Percentiles rank a stretch among this genome's conserved stretches.
Conservation (phyloP, 2,888 invertebrate species). For the Metopia argyrocephala region DNA sequence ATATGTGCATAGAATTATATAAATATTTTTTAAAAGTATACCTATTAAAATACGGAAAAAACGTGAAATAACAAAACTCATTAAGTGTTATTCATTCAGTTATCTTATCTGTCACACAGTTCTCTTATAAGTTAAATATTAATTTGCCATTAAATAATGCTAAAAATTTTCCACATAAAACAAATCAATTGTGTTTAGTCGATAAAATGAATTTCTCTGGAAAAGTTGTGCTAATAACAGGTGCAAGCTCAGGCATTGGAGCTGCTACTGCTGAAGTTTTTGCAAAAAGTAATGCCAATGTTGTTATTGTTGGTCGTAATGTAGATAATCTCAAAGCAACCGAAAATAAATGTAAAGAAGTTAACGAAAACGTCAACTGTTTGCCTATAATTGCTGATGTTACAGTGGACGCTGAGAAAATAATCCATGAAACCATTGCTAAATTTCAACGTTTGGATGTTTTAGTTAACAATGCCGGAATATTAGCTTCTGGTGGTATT, state of each 20-base stretch:
- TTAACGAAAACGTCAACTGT: constrained; percentile 78
- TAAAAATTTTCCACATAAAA: neutral
- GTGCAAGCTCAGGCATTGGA: constrained; percentile 88
- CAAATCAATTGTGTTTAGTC: constrained; percentile 24
- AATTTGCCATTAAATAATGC: neutral
- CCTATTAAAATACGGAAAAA: neutral
- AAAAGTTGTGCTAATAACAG: constrained; percentile 82
- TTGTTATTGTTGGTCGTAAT: constrained; percentile 85
- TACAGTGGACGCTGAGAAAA: constrained; percentile 82
- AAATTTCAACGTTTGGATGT: constrained; percentile 85
- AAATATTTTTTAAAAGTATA: too few species aligned
- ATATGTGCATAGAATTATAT: too few species aligned
- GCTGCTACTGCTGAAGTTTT: constrained; percentile 84
- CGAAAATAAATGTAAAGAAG: constrained; percentile 80
- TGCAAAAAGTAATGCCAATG: constrained; percentile 81
- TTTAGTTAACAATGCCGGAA: constrained; percentile 92
- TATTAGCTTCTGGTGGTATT: constrained; percentile 86
- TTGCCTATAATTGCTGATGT: constrained; percentile 82
- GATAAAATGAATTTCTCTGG: constrained; percentile 71
- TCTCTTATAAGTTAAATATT: neutral
- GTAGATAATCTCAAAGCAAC: constrained; percentile 83
- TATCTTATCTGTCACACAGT: neutral
- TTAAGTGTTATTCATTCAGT: neutral
- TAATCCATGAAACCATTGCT: constrained; percentile 84
- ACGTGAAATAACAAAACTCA: neutral